Base-by-base conservation (phyloP, 2,888 invertebrate species). In the Chrysolina oricalcia region DNA sequence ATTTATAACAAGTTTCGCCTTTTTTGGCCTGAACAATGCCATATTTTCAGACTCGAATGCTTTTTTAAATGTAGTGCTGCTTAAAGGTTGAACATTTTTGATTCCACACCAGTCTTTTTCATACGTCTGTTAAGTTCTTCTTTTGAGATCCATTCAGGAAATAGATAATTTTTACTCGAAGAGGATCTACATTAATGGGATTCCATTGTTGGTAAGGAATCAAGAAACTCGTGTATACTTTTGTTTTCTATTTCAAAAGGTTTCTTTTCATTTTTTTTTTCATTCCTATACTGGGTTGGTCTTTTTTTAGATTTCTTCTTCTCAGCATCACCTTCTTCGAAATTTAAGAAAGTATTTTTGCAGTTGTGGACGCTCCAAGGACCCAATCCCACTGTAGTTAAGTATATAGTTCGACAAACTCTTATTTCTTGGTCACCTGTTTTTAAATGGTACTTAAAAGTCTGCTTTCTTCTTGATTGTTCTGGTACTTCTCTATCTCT, bases 71-170 rank as follows among this genome's bases (percentile, higher is more conserved):
- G 69, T 59, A 19, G 73, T 62, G 4, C 5, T 63, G 15, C 23
- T 35, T 35, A 72, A 35, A 8, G 66, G 43, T 2, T 59, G 17
- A 43, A 35, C 23, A 19, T 62, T 48, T 46, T 68, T 53, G 13
- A 9, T 9, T 15, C 41, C 21, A 66, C 66, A 67, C 56, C 72
- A 72, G 19, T 72, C 40, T 40, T 21, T 70, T 56, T 72, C 56
- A 59, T 72, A 59, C 11, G 23, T 48, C 63, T 74, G 50, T 74
- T 71, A 13, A 74, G 56, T 56, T 53, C 74, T 48, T 64, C 23
- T 64, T 74, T 75, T 19, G 80, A 77, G 35, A 53, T 27, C 75
- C 78, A 80, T 63, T 78, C 77, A 66, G 78, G 78, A 74, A 75
- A 56, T 23, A 74, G 56, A 70, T 80, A 78, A 35, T 56, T 43